A percentile compares a stretch with the other conserved stretches of the same genome.
Evolutionary conservation across 2,888 invertebrate species (phyloP).

Genomic region (Ennomos erosarius): DNA sequence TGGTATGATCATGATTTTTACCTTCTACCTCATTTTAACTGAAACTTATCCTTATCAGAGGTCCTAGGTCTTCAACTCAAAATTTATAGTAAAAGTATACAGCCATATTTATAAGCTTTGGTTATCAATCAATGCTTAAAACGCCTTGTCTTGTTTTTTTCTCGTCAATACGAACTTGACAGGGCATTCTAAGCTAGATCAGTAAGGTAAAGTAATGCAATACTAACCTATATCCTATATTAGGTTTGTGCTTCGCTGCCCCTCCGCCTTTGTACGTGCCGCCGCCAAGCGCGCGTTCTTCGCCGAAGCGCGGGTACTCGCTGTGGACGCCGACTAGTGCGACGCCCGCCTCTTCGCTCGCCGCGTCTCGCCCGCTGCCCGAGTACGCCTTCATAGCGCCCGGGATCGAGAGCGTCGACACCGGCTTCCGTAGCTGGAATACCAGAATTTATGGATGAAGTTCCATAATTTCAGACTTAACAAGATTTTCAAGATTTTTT

Average conservation of each 20-base stretch:
- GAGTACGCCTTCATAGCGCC: slow-evolving; percentile 94
- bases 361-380: slow-evolving; percentile 86
- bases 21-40: no score
- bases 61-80: no score
- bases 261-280: slow-evolving; percentile 91
- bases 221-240: slow-evolving; percentile 93
- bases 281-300: slow-evolving; percentile 92
- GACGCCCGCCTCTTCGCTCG: slow-evolving; percentile 93
- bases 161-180: no score
- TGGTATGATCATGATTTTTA: no score
- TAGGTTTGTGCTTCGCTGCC: slow-evolving; percentile 94
- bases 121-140: no score
- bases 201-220: background rate
- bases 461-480: background rate
- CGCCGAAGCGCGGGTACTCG: slow-evolving; percentile 96
- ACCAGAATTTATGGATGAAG: slow-evolving; percentile 34
- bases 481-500: no score
- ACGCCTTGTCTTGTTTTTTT: no score
- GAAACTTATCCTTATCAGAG: no score
- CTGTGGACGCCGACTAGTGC: slow-evolving; percentile 95
- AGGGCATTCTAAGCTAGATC: no score
- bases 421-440: slow-evolving; percentile 97
- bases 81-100: no score
- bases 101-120: no score
- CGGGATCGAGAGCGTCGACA: slow-evolving; percentile 98